Conservation (phyloP, 64 coral and sea anemone species). For the Porites lutea region DNA sequence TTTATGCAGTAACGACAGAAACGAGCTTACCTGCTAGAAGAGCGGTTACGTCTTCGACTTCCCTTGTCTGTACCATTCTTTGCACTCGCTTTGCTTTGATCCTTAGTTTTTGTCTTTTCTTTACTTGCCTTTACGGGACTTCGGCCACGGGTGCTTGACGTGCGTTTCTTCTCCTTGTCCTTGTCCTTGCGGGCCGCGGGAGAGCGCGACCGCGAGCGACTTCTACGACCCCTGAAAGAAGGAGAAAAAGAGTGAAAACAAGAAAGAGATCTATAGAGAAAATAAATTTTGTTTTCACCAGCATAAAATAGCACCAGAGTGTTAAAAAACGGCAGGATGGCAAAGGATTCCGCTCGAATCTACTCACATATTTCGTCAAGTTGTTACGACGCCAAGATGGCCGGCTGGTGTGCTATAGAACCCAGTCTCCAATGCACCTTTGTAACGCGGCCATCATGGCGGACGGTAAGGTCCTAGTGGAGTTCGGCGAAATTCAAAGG, state of each 20-base stretch:
- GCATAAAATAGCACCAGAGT: not conserved
- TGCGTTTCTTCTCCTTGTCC: constrained; percentile 91
- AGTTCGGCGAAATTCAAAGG: constrained; percentile 53
- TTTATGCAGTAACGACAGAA: not conserved
- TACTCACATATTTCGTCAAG: constrained; percentile 80
- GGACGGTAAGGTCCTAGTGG: not conserved
- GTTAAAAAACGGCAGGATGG: not conserved
- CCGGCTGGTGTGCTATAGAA: not conserved
- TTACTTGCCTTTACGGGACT: constrained; percentile 82
- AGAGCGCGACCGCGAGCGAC: constrained; percentile 80
- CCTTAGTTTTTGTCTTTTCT: constrained; percentile 21
- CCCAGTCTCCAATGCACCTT: constrained; percentile 18
- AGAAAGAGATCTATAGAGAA: not conserved
- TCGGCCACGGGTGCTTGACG: constrained; percentile 81
- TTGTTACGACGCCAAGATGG: constrained; percentile 17
- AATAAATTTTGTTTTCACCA: not conserved
- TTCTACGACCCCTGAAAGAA: constrained; percentile 86
- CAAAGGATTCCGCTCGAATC: constrained; percentile 56
- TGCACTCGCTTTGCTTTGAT: constrained; percentile 57
- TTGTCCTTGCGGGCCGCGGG: constrained; percentile 74
- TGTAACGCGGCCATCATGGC: constrained; percentile 17
- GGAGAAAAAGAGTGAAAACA: constrained; percentile 28
- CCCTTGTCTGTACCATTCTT: constrained; percentile 66
- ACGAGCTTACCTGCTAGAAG: constrained; percentile 83
- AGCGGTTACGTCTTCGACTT: constrained; percentile 52